Evolutionary conservation across 2,888 invertebrate species (phyloP).

Genomic region (Drosophila helvetica): DNA sequence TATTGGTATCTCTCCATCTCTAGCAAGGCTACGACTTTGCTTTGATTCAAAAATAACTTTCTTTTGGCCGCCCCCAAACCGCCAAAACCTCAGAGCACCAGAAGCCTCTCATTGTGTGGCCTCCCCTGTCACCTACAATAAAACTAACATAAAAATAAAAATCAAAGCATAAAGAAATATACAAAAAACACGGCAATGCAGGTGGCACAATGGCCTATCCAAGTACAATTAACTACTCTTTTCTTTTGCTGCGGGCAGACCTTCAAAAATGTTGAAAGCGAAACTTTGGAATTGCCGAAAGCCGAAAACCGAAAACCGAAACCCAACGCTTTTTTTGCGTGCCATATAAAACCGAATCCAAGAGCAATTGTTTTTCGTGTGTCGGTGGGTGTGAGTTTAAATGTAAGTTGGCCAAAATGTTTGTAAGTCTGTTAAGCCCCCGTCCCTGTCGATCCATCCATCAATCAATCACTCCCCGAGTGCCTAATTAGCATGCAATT

Average conservation of each 20-base stretch:
- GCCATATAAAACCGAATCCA: slow-evolving; percentile 28
- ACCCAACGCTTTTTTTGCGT: slow-evolving; percentile 15
- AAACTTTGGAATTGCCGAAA: slow-evolving; percentile 57
- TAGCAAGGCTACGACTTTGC: slow-evolving; percentile 27
- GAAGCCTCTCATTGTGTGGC: slow-evolving; percentile 30
- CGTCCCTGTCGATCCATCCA: slow-evolving; percentile 38
- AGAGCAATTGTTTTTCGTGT: slow-evolving; percentile 1
- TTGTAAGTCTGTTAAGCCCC: slow-evolving; percentile 50
- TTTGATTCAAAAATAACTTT: slow-evolving; percentile 34
- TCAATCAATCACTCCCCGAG: slow-evolving; percentile 53
- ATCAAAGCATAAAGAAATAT: slow-evolving; percentile 42
- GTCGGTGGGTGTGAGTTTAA: slow-evolving; percentile 60
- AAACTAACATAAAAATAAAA: slow-evolving; percentile 29
- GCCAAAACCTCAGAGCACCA: too few relatives aligned
- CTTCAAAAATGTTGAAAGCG: slow-evolving; percentile 70
- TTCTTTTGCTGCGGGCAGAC: slow-evolving; percentile 55
- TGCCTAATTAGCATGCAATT: slow-evolving; percentile 73
- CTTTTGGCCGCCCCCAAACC: slow-evolving; percentile 32
- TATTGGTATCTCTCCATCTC: too few relatives aligned
- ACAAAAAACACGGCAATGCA: slow-evolving; percentile 43
- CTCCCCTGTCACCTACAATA: slow-evolving; percentile 38
- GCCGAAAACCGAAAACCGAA: slow-evolving; percentile 3
- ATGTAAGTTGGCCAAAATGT: slow-evolving; percentile 47
- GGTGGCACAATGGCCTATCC: slow-evolving; percentile 32
- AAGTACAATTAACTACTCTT: slow-evolving; percentile 43